Evolutionary conservation across 2,113 vertebrate species (phyloP), one percentile per base, ranked within the genome.

Genomic region (Pao palembangensis): DNA sequence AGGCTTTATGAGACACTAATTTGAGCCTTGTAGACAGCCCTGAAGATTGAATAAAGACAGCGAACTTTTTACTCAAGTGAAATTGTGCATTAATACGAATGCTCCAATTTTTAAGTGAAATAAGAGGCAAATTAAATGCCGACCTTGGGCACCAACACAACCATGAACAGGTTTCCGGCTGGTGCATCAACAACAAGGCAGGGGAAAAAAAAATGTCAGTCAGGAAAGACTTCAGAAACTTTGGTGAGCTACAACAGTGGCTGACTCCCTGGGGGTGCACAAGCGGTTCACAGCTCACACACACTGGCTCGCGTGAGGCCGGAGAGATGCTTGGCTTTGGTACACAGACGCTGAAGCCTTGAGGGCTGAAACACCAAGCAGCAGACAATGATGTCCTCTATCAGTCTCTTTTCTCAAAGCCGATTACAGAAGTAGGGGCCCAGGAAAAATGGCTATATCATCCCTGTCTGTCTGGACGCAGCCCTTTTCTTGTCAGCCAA

Each of bases 321-420:
- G 72, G 64, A 78, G 69, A 78, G 74, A 77, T 59, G 71, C 73
- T 80, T 87, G 82, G 85, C 79, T 80, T 73, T 50, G 72, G 70
- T 85, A 79, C 81, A 87, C 75, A 84, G 80, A 73, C 81, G 66
- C 54, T 34, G 72, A 66, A 57, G 76, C 71, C 88, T 83, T 21
- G 10, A 72, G 77, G 82, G 83, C 75, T 76, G 49, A 78, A 81
- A 64, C 58, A 80, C 76, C 79, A 79, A 76, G 64, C 63, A 65
- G 49, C 67, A 81, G 61, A 78, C 78, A 83, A 77, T 74, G 67
- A 78, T 79, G 79, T 73, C 61, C 72, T 79, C 64, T 75, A 72
- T 80, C 75, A 49, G 61, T 72, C 73, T 71, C 61, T 78, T 51
- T 78, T 78, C 73, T 82, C 82, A 82, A 87, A 87, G 83, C 82